Evolutionary conservation across 2,888 invertebrate genomes (phyloP), one percentile per base, ranked within the genome.

Genomic region (Noctua janthina): DNA sequence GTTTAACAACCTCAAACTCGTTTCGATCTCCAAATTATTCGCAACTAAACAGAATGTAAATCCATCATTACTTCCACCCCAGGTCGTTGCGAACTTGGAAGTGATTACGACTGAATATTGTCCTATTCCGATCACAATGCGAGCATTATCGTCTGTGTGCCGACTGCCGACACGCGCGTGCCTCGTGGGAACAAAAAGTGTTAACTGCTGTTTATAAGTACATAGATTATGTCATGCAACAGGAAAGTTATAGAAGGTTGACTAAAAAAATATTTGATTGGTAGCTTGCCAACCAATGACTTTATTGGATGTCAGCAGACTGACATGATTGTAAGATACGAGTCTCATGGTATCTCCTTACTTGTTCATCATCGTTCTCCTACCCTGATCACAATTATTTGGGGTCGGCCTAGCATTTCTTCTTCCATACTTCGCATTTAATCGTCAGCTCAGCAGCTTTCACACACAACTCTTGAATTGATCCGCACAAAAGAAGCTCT

Each of bases 161-260:
- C 11, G 35, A 23, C 46, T 4, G n/a, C 23, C 56, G 43, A 46
- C 81, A 49, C 69, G 62, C 77, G 80, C 81, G 74, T 46, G 66
- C 49, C 62, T 29, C 43, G 54, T 20, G 15, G 54, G 43, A 56
- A 74, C 83, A 68, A 73, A 68, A 73, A 81, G 29, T 54, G 59
- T 20, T 83, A 54, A 81, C 72, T 86, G 83, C 51, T 81, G 75
- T 73, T 79, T 64, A 85, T 74, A 67, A 70, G 69, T 66, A 20
- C 73, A 23, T 23, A 29, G n/a, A 59, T 62, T 20, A 39, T 10
- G n/a, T 11, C 35, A 62, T 3, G 6, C 11, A 11, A 35, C 43
- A 64, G 17, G 13, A 6, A 51, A 66, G 1, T 7, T 64, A 20
- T 23, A 73, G 59, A 81, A 86, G 82, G 29, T 43, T 23, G 2